Percentiles rank a stretch among this genome's conserved stretches.
Conservation (phyloP, 1,140 invertebrate genomes). For the Bemisia tabaci region DNA sequence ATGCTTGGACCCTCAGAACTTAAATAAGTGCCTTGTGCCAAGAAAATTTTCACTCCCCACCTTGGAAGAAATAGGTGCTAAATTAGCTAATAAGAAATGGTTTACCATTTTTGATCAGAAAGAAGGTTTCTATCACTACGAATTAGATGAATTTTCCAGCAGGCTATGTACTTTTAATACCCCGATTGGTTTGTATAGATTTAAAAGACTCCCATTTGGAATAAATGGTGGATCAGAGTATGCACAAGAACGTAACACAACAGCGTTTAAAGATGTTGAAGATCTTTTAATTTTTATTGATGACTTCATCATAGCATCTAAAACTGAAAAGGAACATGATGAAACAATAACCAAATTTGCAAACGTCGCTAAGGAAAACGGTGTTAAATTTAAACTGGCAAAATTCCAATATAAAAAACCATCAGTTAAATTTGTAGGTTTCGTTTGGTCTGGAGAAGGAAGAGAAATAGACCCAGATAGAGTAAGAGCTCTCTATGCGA, state of each 20-base stretch:
- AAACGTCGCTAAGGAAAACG: conserved; percentile 14
- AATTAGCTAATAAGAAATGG: conserved; percentile 12
- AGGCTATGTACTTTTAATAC: conserved; percentile 12
- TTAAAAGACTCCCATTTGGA: conserved; percentile 27
- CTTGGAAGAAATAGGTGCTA: conserved; percentile 14
- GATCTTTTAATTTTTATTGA: conserved; percentile 25
- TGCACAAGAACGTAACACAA: conserved; percentile 26
- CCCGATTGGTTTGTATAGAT: conserved; percentile 26
- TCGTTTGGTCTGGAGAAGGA: conserved; percentile 23
- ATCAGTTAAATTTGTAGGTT: conserved; percentile 26
- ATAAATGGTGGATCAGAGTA: conserved; percentile 24
- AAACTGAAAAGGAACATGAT: conserved; percentile 13
- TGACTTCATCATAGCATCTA: conserved; percentile 2
- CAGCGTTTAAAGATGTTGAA: conserved; percentile 22
- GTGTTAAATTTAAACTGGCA: conserved; percentile 26
- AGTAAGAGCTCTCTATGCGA: conserved; percentile 27
- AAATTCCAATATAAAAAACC: conserved; percentile 24
- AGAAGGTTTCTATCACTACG: conserved; percentile 18
- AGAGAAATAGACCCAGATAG: conserved; percentile 28
- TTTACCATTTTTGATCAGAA: conserved; percentile 17
- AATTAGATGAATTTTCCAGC: conserved; percentile 10
- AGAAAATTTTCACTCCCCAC: conserved; percentile 11
- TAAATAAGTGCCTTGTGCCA: conserved; percentile 12
- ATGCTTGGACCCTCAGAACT: conserved; percentile 27
- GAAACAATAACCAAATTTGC: conserved; percentile 9